Evolutionary conservation across 2,797 vertebrate species (phyloP).

Genomic region (Todus mexicanus): DNA sequence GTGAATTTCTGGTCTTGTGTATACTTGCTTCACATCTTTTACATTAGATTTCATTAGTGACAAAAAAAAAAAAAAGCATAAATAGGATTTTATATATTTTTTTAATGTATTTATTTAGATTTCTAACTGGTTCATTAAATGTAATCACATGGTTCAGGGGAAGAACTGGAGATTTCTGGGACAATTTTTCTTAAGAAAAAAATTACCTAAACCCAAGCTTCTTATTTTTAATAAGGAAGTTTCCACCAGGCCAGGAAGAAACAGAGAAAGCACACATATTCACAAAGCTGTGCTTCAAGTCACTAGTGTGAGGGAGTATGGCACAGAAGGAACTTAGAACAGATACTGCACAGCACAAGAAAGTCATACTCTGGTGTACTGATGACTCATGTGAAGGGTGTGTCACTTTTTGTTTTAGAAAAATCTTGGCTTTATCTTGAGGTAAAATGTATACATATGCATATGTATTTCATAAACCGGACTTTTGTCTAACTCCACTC

Average conservation of each 20-base stretch:
- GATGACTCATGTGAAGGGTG: background rate
- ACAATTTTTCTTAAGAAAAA: background rate
- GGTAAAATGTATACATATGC: background rate
- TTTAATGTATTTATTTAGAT: background rate
- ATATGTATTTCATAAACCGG: background rate
- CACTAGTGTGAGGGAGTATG: background rate
- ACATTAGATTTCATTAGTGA: background rate
- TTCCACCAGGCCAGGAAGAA: background rate
- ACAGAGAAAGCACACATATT: background rate
- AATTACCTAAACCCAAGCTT: rapidly evolving
- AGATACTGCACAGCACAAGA: background rate
- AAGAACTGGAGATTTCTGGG: background rate
- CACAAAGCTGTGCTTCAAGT: background rate
- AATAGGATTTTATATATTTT: background rate
- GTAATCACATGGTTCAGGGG: background rate
- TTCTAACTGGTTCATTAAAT: background rate
- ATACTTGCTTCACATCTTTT: background rate
- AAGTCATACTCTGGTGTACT: background rate
- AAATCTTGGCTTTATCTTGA: background rate
- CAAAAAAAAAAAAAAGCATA: background rate
- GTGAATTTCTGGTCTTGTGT: background rate
- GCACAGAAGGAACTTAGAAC: background rate
- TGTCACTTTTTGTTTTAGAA: background rate
- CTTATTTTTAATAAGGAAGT: background rate
- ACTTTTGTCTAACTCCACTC: background rate